phyloP scores from a whole-genome alignment of 2,888 invertebrate genomes.

The Parapristionchus giblindavisi region DNA sequence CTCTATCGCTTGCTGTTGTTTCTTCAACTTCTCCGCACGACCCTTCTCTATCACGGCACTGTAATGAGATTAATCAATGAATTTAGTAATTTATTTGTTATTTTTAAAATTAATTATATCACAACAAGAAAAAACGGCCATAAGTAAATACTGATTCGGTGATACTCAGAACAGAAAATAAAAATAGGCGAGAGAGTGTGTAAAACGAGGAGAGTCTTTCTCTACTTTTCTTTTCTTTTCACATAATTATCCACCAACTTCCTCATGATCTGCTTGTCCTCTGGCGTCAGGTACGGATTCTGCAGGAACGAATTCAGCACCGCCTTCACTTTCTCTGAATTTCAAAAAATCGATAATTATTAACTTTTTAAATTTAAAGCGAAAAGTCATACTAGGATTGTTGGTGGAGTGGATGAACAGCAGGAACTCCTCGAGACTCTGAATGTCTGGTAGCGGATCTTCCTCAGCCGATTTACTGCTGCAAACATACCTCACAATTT shows the following conservation, averaged over 20 bases:
- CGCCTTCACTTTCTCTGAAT: neutral
- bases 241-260: no score
- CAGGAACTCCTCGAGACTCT: constrained; percentile 26
- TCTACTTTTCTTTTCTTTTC: no score
- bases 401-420: constrained; percentile 16
- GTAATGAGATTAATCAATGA: no score
- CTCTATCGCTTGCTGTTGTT: no score
- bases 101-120: no score
- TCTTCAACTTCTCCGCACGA: constrained; percentile 14
- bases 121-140: no score
- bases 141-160: no score
- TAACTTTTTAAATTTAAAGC: neutral
- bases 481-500: no score
- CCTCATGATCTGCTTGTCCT: constrained; percentile 2
- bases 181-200: no score
- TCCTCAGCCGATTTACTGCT: constrained; percentile 6
- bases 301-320: constrained; percentile 10
- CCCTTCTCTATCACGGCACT: constrained; percentile 32
- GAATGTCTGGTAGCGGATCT: neutral
- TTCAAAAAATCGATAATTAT: neutral
- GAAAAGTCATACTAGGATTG: constrained; percentile 28
- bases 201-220: no score
- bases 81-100: no score
- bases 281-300: neutral
- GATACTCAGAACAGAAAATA: no score